Evolutionary conservation across 2,113 vertebrate genomes (phyloP), one percentile per base, ranked within the genome.

Genomic region (Ceyx melanurus): DNA sequence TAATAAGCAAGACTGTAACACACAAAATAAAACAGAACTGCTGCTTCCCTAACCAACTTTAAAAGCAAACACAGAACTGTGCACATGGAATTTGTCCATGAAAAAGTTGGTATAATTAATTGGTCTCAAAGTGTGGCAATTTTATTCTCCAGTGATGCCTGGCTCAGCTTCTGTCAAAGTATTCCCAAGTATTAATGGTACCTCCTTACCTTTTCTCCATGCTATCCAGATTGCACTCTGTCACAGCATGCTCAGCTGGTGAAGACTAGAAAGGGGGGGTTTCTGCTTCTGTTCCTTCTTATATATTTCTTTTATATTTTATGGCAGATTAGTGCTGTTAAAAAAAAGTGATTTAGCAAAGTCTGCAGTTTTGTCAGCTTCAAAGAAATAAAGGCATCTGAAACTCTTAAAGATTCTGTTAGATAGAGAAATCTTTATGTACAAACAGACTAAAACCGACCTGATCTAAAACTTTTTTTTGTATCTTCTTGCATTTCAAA

Each of bases 171-270:
- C 13, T 46, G 16, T 11, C 8, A 9, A 56, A 45, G 40, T 33
- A 56, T 51, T 67, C 15, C 3, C 3, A 40, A 40, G 18, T 50
- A 21, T 29, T 22, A 57, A 45, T 23, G 22, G 22, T 57, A 57
- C 45, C 64, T 11, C 15, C 56, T 86, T 53, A 96, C 92, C 96
- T 96, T 92, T 67, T 74, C 88, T 93, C 82, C 3, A 90, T n/a
- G 6, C 93, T 87, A 6, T 89, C 92, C 28, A 97, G 46, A 25
- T 89, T 71, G n/a, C 1, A 28, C 15, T 73, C 65, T 43, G 74
- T 35, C 75, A 92, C 37, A 31, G 9, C 12, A 3, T 3, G 14
- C 11, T 84, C 60, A 31, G 60, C 56, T 23, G 72, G 8, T 6
- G 16, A 16, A 6, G 29, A n/a, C 35, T 21, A 8, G 43, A 42